Evolutionary conservation across 2,113 vertebrate species (phyloP), one percentile per base, ranked within the genome.

Genomic region (Corythornis cristatus): DNA sequence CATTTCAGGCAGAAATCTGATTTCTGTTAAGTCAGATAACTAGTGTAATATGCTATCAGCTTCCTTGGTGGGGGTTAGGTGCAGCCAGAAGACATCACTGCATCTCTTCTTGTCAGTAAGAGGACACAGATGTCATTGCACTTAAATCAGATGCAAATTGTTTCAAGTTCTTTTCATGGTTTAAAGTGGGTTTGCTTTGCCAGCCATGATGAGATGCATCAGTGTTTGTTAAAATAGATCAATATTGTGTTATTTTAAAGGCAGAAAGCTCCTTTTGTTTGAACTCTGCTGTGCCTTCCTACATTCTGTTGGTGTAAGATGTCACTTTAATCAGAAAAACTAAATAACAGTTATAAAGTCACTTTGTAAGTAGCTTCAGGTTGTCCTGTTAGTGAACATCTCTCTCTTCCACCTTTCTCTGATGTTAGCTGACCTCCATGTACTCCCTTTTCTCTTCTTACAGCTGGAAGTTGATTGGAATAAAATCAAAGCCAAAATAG

Each of bases 391-490:
- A 19, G 54, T 64, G 19, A 68, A 26, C 57, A 88, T 29, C 51
- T 54, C 11, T 57, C 6, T 43, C n/a, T 48, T 51, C 57, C 43
- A 67, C 73, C 80, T 82, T 35, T 64, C 21, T 22, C 46, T 67
- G 53, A 56, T 53, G 45, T 20, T 56, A 26, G 29, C 15, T 91
- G 48, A 93, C 45, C 80, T 80, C 45, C 61, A 13, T 7, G 1
- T 93, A 79, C 46, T 89, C 0, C 8, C 65, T 86, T 83, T 83
- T 94, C 81, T 90, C 33, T 56, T 72, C 51, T 72, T 95, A 7
- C 97, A 99, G 99, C 98, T 99, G 90, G 98, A 99, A 96, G 98
- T 99, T 93, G 98, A 99, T 86, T 99, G 99, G 99, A 98, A 98
- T 79, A 99, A 99, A 98, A 99, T 99, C 97, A 98, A 98, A 97